Base-by-base conservation (phyloP, 35 echinoderm and acorn worm genomes). In the Chiridota heheva region DNA sequence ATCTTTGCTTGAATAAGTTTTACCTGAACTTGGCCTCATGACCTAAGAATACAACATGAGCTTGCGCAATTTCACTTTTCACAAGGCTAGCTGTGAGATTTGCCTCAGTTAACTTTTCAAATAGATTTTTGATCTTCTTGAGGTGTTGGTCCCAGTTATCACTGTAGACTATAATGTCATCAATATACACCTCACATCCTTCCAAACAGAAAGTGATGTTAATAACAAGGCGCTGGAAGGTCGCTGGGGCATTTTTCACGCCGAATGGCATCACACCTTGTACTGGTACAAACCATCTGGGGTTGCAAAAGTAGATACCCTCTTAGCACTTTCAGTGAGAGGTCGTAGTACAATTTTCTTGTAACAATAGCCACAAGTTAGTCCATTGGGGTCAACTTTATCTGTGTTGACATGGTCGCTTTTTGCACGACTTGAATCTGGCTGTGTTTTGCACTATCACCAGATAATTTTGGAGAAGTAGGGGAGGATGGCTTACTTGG, bases 161-260 rank as follows among this genome's bases (percentile, higher is more conserved):
- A 30, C 38, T 66, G 37, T 72, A 73, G 49, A 90, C 49, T 53
- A 90, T 42, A 2, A 90, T 27, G 32, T 90, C 79, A 44, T 90
- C 87, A 16, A 90, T 28, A 42, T 89, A 88, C 0, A 63, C 44
- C 29, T 60, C 83, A 71, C 81, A 83, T 56, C 30, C 44, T 15
- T 36, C 63, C 46, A 83, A 43, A 16, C 55, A 63, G 4, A 18
- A 39, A 22, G 42, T 70, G 15, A 70, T 29, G 20, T 40, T 58
- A 36, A 57, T 83, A 40, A 83, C 51, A 13, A 58, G 28, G 29
- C 73, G 40, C 24, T 49, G 44, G 33, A 83, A 71, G 4, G 3
- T 70, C 0, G 63, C 44, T 0, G 63, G 42, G 20, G 81, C 44
- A 35, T 71, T 83, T 56, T 83, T 83, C 17, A 83, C 51, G 0